Conservation (phyloP, 1,140 invertebrate species). For the Portunus trituberculatus region DNA sequence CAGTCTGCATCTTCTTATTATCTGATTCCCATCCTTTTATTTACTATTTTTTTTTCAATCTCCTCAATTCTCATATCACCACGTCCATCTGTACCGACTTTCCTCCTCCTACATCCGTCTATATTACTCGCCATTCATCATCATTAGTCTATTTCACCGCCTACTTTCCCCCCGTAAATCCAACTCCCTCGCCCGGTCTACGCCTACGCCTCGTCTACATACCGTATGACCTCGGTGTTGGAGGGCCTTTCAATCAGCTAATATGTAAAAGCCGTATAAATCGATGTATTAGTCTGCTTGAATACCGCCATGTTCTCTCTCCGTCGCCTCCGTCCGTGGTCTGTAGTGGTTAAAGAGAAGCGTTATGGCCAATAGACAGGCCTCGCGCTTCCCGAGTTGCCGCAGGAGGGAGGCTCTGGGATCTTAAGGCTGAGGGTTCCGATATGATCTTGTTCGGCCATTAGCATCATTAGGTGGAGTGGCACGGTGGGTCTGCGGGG, state of each 20-base stretch:
- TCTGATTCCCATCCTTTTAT: too few species aligned
- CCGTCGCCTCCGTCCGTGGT: not conserved
- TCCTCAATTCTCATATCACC: not conserved
- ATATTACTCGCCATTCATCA: not conserved
- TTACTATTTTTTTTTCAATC: not conserved
- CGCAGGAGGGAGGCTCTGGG: not conserved
- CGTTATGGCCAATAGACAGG: not conserved
- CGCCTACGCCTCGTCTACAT: too few species aligned
- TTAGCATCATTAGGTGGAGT: conserved; percentile 2
- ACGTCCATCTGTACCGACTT: not conserved
- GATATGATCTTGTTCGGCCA: conserved; percentile 3
- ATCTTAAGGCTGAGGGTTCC: not conserved
- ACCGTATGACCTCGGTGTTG: too few species aligned
- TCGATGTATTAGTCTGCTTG: too few species aligned
- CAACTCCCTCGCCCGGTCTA: too few species aligned
- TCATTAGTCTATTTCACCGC: not conserved
- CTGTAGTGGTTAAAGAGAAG: not conserved
- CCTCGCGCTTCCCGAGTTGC: not conserved
- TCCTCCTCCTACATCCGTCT: not conserved
- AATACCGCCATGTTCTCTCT: too few species aligned
- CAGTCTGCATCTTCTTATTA: not conserved
- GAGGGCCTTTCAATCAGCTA: too few species aligned
- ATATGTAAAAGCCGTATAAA: too few species aligned
- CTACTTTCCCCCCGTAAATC: not conserved
- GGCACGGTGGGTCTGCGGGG: not conserved